Conservation (phyloP, 2,113 vertebrate species). For the Nipponia nippon region DNA sequence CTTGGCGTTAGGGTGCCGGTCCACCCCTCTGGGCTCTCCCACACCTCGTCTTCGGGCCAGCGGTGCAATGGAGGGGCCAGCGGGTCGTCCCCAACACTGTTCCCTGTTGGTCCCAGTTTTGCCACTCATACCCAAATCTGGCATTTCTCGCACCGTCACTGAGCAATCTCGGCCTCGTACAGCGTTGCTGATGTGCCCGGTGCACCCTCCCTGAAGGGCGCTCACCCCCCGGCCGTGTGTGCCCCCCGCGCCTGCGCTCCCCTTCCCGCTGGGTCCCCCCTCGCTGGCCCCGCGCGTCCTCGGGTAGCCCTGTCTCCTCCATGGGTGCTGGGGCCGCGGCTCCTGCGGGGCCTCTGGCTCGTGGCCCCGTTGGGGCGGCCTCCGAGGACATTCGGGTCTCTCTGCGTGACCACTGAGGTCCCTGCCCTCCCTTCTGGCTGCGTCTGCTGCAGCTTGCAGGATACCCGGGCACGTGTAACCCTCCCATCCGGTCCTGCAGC, state of each 20-base stretch:
- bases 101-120: background rate
- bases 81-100: rapidly evolving
- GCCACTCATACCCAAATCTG: background rate
- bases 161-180: no score
- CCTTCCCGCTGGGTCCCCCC: rapidly evolving
- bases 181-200: background rate
- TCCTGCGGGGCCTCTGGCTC: background rate
- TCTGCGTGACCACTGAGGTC: background rate
- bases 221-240: no score
- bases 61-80: background rate
- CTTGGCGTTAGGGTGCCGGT: background rate
- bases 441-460: background rate
- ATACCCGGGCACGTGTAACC: rapidly evolving
- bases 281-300: no score
- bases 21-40: background rate
- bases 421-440: background rate
- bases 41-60: background rate
- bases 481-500: background rate
- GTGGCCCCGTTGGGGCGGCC: background rate
- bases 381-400: background rate
- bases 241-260: background rate
- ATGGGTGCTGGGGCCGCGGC: background rate
- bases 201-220: background rate
- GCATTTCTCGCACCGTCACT: background rate
- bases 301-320: background rate